These are phyloP conservation scores for Lumbricus terrestris DNA, from an alignment of 2,888 invertebrate genomes.

Conservation along the genomic window DNA sequence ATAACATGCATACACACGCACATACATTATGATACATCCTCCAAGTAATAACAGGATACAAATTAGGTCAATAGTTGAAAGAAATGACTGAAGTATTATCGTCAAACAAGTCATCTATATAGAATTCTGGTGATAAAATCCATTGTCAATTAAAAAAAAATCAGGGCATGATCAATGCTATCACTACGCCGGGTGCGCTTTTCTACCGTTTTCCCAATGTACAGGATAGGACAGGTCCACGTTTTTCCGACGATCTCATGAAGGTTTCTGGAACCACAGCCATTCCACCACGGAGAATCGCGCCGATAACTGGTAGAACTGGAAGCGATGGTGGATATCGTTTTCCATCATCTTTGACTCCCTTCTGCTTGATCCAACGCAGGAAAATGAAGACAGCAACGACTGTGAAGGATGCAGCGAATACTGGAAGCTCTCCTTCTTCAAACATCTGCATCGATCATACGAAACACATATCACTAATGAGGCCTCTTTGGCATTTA, in stretches of 20 bases:
- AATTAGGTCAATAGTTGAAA: no score
- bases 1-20: no score
- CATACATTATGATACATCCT: no score
- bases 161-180: no score
- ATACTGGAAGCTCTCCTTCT: not conserved
- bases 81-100: no score
- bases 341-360: not conserved
- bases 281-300: not conserved
- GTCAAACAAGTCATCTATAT: no score
- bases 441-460: not conserved
- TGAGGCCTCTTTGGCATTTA: no score
- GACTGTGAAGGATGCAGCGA: not conserved
- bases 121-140: no score
- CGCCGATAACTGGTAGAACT: not conserved
- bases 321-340: not conserved
- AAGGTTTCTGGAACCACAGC: not conserved
- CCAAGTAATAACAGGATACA: no score
- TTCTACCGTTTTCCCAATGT: not conserved
- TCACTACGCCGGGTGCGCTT: no score
- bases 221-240: not conserved
- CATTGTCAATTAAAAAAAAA: no score
- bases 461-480: not conserved
- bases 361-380: not conserved
- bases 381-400: not conserved
- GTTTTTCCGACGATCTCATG: not conserved